phyloP scores from a whole-genome alignment of 2,797 vertebrate genomes.

The Psittacula derbiana region DNA sequence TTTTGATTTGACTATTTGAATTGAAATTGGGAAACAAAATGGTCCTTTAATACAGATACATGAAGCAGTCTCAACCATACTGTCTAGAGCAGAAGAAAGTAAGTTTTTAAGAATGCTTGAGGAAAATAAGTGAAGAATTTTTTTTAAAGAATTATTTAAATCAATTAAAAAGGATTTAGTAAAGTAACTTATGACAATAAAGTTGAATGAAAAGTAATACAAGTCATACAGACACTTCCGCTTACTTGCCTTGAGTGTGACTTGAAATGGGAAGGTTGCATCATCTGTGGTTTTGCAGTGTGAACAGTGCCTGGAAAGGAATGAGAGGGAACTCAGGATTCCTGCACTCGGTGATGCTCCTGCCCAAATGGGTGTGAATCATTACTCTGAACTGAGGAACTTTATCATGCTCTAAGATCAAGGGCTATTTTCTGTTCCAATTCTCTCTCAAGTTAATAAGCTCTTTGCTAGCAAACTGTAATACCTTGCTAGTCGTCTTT shows the following conservation, averaged over 20 bases:
- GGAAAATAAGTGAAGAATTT: not conserved
- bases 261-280: fast-evolving
- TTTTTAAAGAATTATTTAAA: not conserved
- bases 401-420: not conserved
- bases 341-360: not conserved
- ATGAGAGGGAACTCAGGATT: not conserved
- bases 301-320: fast-evolving
- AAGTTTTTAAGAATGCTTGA: not conserved
- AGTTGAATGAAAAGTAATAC: not conserved
- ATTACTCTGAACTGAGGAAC: not conserved
- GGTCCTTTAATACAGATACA: not conserved
- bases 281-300: not conserved
- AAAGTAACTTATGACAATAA: not conserved
- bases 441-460: not conserved
- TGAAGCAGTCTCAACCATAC: not conserved
- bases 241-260: not conserved
- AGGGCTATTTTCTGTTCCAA: not conserved
- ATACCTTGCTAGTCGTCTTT: not conserved
- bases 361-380: not conserved
- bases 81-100: not conserved
- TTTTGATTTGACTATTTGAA: not conserved
- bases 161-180: not conserved
- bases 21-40: not conserved
- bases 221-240: not conserved
- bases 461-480: not conserved